Base-by-base conservation (phyloP, 30 jellyfish, hydroid and myxozoan genomes). In the Nemopilema nomurai region DNA sequence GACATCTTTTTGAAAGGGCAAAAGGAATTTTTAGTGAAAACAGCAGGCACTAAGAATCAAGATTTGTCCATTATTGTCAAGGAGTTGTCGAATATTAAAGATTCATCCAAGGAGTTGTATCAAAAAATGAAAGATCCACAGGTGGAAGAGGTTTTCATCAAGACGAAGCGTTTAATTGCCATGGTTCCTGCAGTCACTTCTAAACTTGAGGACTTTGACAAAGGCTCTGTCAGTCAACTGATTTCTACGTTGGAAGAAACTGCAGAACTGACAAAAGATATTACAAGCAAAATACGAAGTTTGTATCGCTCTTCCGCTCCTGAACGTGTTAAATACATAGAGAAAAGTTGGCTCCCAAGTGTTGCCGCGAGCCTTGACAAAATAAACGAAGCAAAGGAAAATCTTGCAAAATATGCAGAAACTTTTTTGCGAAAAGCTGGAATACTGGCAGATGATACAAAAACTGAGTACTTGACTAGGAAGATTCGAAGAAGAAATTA, bases 181-280 rank as follows among this genome's bases (percentile, higher is more conserved):
- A 24, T 28, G 53, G 71, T 87, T 31, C 90, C 89, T 8, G 53
- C 81, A 18, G 49, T 53, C 0, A 51, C 87, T 8, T 49, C 51
- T 32, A 28, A 62, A 26, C 30, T 69, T 17, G 83, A 53, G 19
- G 84, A 51, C 31, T 20, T 79, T 22, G 23, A 64, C 20, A 73
- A 85, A 51, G 97, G 97, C 0, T 62, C 97, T 0, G 63, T 91
- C 27, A 76, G 86, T 62, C 69, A 65, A 53, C 16, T 90, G 77
- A 74, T 84, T 18, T 83, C 71, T 24, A 49, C 64, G 20, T 27
- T 78, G 8, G 27, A 79, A 28, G 70, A 71, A 17, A 32, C 65
- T 8, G 90, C 82, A 16, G 32, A 33, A 17, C 65, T 27, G 53
- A 80, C 72, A 1, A 87, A 79, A n/a, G 87, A 57, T 66, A 49